These are phyloP conservation scores for Brenthis hecate DNA, from an alignment of 2,888 invertebrate species.

Conservation along the genomic window DNA sequence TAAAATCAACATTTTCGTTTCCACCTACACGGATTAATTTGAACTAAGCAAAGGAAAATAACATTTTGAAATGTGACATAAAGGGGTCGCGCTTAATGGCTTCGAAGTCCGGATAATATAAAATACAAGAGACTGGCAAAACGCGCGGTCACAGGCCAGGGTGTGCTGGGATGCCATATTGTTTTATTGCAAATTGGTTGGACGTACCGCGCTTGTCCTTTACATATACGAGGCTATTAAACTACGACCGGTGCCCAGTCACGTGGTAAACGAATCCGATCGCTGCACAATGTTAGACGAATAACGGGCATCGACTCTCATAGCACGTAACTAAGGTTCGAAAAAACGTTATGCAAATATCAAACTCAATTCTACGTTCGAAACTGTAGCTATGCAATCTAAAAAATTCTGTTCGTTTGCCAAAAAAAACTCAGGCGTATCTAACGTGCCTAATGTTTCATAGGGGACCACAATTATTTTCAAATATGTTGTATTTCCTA, in stretches of 20 bases:
- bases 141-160: conserved; percentile 56
- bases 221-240: conserved; percentile 81
- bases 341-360: conserved; percentile 38
- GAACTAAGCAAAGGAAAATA: conserved; percentile 47
- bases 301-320: conserved; percentile 46
- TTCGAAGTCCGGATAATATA: conserved; percentile 55
- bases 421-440: conserved; percentile 35
- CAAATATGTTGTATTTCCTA: background rate
- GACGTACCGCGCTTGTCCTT: conserved; percentile 79
- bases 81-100: conserved; percentile 63
- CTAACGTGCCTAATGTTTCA: conserved; percentile 30
- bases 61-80: conserved; percentile 58
- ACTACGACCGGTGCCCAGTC: conserved; percentile 75
- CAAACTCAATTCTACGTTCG: conserved; percentile 33
- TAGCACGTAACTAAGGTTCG: conserved; percentile 52
- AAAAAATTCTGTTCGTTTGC: conserved; percentile 36
- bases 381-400: conserved; percentile 35
- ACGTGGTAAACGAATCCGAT: conserved; percentile 81
- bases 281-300: conserved; percentile 68
- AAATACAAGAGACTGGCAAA: conserved; percentile 45
- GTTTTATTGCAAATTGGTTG: conserved; percentile 83
- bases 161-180: conserved; percentile 69
- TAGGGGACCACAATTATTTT: conserved; percentile 13
- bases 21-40: conserved; percentile 54
- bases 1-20: conserved; percentile 37